These are phyloP conservation scores for Rhagologus leucostigma DNA, from an alignment of 2,113 vertebrate genomes.

Conservation along the genomic window DNA sequence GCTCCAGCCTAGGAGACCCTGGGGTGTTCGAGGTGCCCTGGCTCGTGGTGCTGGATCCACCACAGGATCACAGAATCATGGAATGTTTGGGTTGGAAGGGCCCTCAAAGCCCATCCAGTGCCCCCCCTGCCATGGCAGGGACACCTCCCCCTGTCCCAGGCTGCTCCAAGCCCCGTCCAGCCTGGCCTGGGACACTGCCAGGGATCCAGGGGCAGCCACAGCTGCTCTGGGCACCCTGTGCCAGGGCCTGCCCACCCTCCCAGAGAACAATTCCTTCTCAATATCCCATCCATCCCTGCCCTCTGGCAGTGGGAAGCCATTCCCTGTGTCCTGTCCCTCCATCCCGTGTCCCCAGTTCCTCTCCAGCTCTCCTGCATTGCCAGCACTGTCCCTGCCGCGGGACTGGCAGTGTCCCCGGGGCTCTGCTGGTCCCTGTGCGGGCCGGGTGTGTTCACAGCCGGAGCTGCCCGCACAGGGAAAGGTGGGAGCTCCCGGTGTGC, in stretches of 20 bases:
- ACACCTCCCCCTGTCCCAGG: not conserved
- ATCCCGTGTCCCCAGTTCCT: not conserved
- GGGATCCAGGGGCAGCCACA: not conserved
- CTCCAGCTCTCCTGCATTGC: not conserved
- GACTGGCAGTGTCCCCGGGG: not conserved
- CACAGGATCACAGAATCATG: too few species aligned
- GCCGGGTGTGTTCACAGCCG: not conserved
- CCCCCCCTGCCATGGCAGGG: not conserved
- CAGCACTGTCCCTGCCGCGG: not conserved
- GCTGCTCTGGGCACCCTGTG: not conserved
- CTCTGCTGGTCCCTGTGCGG: not conserved
- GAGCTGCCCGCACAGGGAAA: not conserved
- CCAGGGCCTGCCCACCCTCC: accelerated
- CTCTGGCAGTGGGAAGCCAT: not conserved
- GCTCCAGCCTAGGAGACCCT: accelerated
- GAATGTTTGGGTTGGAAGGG: not conserved
- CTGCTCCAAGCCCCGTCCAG: accelerated
- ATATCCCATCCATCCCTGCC: accelerated
- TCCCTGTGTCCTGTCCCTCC: not conserved
- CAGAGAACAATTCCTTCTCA: not conserved
- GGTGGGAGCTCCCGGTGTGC: not conserved
- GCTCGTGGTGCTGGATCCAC: not conserved
- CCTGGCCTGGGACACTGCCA: not conserved
- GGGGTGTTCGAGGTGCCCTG: not conserved
- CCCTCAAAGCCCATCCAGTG: accelerated